Conservation (phyloP, 2,888 invertebrate genomes). For the Drosophila atripex region DNA sequence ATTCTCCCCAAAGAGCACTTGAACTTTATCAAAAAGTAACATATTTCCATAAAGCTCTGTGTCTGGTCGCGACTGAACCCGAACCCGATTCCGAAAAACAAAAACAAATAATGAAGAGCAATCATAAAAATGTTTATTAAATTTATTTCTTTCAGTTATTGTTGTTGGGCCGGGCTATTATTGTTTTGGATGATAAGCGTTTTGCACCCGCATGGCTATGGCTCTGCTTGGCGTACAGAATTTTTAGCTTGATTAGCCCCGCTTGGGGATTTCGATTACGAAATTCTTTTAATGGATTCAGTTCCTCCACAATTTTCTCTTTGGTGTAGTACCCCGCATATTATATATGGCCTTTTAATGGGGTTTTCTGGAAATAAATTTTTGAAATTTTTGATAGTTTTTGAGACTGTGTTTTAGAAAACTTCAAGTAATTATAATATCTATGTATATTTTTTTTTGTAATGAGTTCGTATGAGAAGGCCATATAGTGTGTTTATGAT, state of each 20-base stretch:
- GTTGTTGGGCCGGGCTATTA: conserved; percentile 21
- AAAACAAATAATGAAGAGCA: conserved; percentile 24
- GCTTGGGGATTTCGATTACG: conserved; percentile 51
- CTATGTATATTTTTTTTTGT: too few species aligned
- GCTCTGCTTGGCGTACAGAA: conserved; percentile 26
- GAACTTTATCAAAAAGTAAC: conserved; percentile 13
- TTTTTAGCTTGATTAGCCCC: conserved; percentile 60
- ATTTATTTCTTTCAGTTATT: conserved; percentile 31
- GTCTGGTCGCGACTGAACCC: conserved; percentile 3
- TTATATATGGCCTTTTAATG: not conserved
- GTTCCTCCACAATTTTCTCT: not conserved
- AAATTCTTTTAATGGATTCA: conserved; percentile 50
- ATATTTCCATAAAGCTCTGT: conserved; percentile 29
- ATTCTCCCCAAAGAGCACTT: conserved; percentile 8
- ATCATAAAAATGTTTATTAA: conserved; percentile 51
- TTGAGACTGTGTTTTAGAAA: too few species aligned
- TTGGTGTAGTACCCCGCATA: not conserved
- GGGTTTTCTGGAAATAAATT: too few species aligned
- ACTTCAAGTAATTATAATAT: too few species aligned
- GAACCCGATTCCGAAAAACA: not conserved
- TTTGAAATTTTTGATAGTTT: too few species aligned
- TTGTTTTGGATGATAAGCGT: conserved; percentile 34
- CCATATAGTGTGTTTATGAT: too few species aligned
- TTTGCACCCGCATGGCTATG: conserved; percentile 42
- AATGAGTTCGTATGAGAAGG: too few species aligned